These are phyloP conservation scores for Hippoglossus hippoglossus DNA, from an alignment of 2,797 vertebrate genomes.

Conservation along the genomic window DNA sequence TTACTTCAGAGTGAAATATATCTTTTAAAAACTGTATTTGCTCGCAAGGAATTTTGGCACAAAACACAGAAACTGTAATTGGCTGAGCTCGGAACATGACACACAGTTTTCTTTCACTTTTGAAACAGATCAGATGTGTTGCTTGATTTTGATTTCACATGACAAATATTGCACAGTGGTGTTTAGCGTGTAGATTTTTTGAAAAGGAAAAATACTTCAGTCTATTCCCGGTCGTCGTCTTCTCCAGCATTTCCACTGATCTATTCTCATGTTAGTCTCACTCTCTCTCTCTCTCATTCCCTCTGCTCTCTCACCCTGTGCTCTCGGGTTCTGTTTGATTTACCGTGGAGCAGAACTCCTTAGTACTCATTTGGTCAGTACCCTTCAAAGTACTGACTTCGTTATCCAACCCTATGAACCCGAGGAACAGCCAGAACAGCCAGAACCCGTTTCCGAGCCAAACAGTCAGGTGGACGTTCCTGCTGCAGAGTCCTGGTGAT, in stretches of 20 bases:
- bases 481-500: conserved; percentile 54
- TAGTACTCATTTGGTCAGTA: background rate
- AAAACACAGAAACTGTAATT: too few species aligned
- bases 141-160: too few species aligned
- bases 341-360: background rate
- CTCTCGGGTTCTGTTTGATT: background rate
- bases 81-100: too few species aligned
- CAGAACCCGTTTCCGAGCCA: conserved; percentile 32
- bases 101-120: background rate
- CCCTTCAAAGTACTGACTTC: background rate
- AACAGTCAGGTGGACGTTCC: conserved; percentile 42
- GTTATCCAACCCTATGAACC: background rate
- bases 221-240: background rate
- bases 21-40: too few species aligned
- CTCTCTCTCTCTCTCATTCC: background rate
- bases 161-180: too few species aligned
- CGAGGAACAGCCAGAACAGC: conserved; percentile 5
- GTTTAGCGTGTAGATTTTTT: too few species aligned
- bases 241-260: background rate
- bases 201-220: background rate
- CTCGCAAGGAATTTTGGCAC: too few species aligned
- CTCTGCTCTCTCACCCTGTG: too few species aligned
- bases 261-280: background rate
- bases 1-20: background rate
- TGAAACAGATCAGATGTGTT: background rate